A percentile compares a stretch with the other conserved stretches of the same genome.
Conservation (phyloP, 2,888 invertebrate genomes). For the Tuberolachnus salignus region DNA sequence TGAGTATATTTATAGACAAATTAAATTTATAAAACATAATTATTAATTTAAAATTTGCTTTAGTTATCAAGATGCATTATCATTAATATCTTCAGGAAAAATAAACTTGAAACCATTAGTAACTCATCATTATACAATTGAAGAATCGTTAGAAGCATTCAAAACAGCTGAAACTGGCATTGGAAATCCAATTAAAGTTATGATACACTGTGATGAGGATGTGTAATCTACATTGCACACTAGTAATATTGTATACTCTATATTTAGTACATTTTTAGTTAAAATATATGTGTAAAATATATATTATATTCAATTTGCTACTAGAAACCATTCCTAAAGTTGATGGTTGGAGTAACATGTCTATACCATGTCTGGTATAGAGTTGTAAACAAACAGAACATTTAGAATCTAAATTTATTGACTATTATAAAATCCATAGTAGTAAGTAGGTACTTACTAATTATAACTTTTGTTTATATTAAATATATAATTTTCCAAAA, state of each 20-base stretch:
- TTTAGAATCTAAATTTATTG: too few relatives aligned
- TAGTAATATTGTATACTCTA: background rate
- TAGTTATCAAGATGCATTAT: conserved; percentile 80
- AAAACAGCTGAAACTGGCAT: conserved; percentile 76
- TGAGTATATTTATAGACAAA: conserved; percentile 66
- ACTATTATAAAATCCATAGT: too few relatives aligned
- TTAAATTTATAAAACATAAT: too few relatives aligned
- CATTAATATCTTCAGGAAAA: conserved; percentile 77
- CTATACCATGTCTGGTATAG: too few relatives aligned
- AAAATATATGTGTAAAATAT: background rate
- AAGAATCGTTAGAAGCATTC: conserved; percentile 81
- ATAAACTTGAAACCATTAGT: conserved; percentile 81
- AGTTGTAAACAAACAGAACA: too few relatives aligned
- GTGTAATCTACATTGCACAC: background rate
- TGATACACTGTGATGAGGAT: conserved; percentile 72
- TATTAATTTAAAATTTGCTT: conserved; percentile 57
- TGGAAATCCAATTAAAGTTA: conserved; percentile 82
- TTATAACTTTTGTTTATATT: too few relatives aligned
- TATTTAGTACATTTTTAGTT: background rate
- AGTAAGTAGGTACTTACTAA: too few relatives aligned
- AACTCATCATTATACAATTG: conserved; percentile 80
- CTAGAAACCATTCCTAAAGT: too few relatives aligned
- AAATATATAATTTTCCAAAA: too few relatives aligned
- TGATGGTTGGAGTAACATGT: too few relatives aligned
- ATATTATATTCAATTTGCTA: background rate